These are phyloP conservation scores for Scyliorhinus canicula DNA, from an alignment of 2,797 vertebrate genomes.

Conservation along the genomic window DNA sequence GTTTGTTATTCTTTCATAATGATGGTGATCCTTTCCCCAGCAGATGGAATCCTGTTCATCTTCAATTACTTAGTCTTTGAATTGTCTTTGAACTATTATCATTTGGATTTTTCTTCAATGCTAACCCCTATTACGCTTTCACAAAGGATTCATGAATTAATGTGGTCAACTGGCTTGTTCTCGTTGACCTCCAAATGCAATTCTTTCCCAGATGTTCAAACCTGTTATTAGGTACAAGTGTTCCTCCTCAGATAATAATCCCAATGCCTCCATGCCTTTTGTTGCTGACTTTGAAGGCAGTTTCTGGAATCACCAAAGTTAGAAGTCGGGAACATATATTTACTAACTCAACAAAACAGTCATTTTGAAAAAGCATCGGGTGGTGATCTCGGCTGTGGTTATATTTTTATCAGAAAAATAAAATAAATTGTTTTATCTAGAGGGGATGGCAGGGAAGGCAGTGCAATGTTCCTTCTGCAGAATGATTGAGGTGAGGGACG, in stretches of 20 bases:
- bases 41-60: constrained; percentile 1
- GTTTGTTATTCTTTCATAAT: constrained; percentile 1
- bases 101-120: neutral
- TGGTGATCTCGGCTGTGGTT: neutral
- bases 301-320: neutral
- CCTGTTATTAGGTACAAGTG: neutral
- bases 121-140: neutral
- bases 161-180: neutral
- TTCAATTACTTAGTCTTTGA: neutral
- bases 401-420: neutral
- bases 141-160: neutral
- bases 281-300: neutral
- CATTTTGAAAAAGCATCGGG: neutral
- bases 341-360: neutral
- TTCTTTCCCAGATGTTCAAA: neutral
- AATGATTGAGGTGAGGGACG: too few relatives aligned
- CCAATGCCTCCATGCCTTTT: neutral
- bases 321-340: neutral
- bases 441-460: too few relatives aligned
- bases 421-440: too few relatives aligned
- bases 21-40: neutral
- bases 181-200: neutral
- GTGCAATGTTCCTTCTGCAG: too few relatives aligned
- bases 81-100: neutral
- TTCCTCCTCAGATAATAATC: neutral